These are phyloP conservation scores for Platycercus adscitus DNA, from an alignment of 2,113 vertebrate genomes.

Conservation along the genomic window DNA sequence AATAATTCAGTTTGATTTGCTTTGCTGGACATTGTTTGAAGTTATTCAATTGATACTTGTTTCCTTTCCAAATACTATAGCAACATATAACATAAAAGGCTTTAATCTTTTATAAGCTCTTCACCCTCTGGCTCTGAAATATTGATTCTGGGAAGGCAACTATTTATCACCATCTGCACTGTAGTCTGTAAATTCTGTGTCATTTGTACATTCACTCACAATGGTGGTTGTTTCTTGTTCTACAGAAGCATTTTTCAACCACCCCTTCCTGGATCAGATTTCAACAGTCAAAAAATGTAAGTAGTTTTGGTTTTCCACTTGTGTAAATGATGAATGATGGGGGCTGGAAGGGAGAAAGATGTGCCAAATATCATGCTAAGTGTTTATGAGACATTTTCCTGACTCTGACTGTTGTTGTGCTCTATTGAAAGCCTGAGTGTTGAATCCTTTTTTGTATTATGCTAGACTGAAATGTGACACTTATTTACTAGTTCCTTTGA, in stretches of 20 bases:
- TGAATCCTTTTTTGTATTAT: not conserved
- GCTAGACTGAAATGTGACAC: not conserved
- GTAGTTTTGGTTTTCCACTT: conserved; percentile 31
- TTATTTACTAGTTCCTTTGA: conserved; percentile 32
- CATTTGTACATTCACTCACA: not conserved
- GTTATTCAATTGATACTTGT: not conserved
- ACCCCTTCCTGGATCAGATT: conserved; percentile 92
- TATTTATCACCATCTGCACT: not conserved
- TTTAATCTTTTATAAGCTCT: conserved; percentile 49
- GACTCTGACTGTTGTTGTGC: not conserved
- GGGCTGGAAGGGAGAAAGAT: not conserved
- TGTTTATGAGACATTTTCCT: not conserved
- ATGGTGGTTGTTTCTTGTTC: conserved; percentile 29
- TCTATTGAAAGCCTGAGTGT: not conserved
- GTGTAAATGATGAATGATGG: not conserved
- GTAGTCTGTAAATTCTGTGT: not conserved
- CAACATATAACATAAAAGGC: not conserved
- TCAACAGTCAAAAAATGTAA: conserved; percentile 93
- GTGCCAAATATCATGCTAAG: not conserved
- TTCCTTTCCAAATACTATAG: conserved; percentile 2
- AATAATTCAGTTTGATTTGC: not conserved
- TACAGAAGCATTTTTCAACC: conserved; percentile 91
- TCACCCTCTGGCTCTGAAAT: conserved; percentile 1
- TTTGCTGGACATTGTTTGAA: conserved; percentile 13
- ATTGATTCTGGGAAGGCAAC: conserved; percentile 24